Conservation (phyloP, 2,888 invertebrate genomes). For the Caenorhabditis wallacei region DNA sequence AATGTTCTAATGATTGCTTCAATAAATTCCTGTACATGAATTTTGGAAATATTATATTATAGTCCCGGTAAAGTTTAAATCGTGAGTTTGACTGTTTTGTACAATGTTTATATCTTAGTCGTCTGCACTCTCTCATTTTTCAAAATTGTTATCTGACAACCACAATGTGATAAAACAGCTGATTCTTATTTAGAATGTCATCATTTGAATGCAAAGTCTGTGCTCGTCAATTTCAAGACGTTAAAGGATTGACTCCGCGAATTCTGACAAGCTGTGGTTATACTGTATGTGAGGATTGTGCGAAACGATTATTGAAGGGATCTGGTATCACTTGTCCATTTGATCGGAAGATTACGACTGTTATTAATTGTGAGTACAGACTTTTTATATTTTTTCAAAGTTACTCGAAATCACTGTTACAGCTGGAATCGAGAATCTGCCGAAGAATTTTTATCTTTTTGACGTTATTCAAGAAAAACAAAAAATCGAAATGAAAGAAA, state of each 20-base stretch:
- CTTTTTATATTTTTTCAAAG: background rate
- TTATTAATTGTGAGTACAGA: constrained; percentile 4
- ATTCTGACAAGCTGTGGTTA: background rate
- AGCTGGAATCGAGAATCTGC: background rate
- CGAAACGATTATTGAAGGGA: background rate
- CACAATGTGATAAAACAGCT: background rate
- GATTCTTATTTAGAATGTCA: constrained; percentile 3
- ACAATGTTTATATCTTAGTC: too few species aligned
- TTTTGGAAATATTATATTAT: background rate
- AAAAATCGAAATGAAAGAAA: too few species aligned
- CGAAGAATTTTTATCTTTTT: too few species aligned
- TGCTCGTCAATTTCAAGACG: constrained; percentile 1
- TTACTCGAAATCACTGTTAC: background rate
- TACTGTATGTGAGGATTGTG: constrained; percentile 3
- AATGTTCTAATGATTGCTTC: background rate
- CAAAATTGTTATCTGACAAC: too few species aligned
- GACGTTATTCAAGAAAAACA: too few species aligned
- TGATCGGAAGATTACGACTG: constrained; percentile 5
- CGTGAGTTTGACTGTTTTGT: too few species aligned
- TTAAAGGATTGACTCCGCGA: background rate
- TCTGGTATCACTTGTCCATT: background rate
- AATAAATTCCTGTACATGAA: background rate
- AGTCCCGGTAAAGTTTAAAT: background rate
- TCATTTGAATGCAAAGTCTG: constrained; percentile 11
- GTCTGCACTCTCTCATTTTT: too few species aligned